These are phyloP conservation scores for Okapia johnstoni DNA, from an alignment of 2,113 vertebrate genomes.

Conservation along the genomic window DNA sequence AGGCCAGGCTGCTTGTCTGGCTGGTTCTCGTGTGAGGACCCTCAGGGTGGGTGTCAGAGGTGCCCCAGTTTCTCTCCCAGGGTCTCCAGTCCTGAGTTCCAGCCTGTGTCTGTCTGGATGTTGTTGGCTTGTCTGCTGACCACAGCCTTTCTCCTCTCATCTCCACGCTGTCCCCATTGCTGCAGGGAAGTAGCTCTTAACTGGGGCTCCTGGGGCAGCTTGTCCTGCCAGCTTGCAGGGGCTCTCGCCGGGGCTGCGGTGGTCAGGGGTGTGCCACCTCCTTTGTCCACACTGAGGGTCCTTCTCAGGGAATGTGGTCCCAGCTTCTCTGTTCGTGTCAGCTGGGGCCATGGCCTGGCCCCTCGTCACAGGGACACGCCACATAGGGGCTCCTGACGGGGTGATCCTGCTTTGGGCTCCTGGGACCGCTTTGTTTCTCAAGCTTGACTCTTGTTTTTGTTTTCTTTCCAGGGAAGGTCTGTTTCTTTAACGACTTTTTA, in stretches of 20 bases:
- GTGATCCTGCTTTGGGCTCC: rapidly evolving
- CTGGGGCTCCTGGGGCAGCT: not conserved
- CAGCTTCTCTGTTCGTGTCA: rapidly evolving
- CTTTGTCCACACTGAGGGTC: rapidly evolving
- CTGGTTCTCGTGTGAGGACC: rapidly evolving
- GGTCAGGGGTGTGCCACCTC: rapidly evolving
- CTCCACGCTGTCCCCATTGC: not conserved
- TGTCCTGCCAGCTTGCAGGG: rapidly evolving
- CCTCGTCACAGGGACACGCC: rapidly evolving
- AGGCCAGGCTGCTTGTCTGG: rapidly evolving
- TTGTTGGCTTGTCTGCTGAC: not conserved
- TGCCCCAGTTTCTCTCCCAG: not conserved
- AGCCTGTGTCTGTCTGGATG: not conserved
- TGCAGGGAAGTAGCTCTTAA: rapidly evolving
- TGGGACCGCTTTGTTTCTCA: not conserved
- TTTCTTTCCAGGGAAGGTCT: conserved; percentile 92
- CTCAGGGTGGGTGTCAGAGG: not conserved
- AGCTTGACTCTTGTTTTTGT: not conserved
- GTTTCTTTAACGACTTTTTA: conserved; percentile 99
- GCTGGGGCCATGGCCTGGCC: rapidly evolving
- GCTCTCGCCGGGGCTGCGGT: rapidly evolving
- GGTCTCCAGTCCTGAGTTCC: rapidly evolving
- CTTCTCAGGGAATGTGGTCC: rapidly evolving
- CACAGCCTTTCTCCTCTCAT: rapidly evolving
- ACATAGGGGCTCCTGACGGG: rapidly evolving